Base-by-base conservation (phyloP, 2,113 vertebrate species). In the Cnemophilus loriae region DNA sequence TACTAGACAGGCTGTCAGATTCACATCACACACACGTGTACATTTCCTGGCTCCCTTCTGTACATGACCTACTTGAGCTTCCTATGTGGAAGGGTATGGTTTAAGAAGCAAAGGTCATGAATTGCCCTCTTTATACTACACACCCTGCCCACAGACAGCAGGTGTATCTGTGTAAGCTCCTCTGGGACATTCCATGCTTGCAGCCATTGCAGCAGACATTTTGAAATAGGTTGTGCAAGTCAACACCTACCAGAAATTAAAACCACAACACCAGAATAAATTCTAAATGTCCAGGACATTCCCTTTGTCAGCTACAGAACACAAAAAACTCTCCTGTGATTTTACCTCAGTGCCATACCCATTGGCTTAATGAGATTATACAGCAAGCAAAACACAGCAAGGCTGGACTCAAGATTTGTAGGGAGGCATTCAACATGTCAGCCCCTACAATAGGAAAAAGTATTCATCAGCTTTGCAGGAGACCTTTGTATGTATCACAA, bases 21-120 rank as follows among this genome's bases (percentile, higher is more conserved):
- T 87, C 53, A 32, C 60, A 83, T 82, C 55, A 47, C 41, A n/a
- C 21, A 23, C 1, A 0, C 33, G 65, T 15, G 13, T 39, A 59
- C 3, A 0, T 70, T 95, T 93, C 63, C 89, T 91, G 89, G 68
- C 49, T 96, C 80, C 39, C n/a, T 59, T 81, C 44, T 56, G 42
- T 69, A 70, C 26, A 2, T 93, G 93, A 95, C 91, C 94, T 96
- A 97, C 61, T 95, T 95, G 81, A 83, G 89, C 46, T 94, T 94
- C 77, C 87, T 93, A 42, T 50, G 57, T 69, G 81, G 84, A 96
- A 91, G 39, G n/a, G 61, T 79, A 84, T 27, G 46, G 53, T 91
- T 97, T 88, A 73, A 93, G 50, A 91, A 79, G 67, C 23, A 89
- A 95, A 79, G 84, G 87, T 81, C 64, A 59, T 11, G 5, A 87